phyloP scores from a whole-genome alignment of 2,797 vertebrate species.

The Carduelis carduelis region DNA sequence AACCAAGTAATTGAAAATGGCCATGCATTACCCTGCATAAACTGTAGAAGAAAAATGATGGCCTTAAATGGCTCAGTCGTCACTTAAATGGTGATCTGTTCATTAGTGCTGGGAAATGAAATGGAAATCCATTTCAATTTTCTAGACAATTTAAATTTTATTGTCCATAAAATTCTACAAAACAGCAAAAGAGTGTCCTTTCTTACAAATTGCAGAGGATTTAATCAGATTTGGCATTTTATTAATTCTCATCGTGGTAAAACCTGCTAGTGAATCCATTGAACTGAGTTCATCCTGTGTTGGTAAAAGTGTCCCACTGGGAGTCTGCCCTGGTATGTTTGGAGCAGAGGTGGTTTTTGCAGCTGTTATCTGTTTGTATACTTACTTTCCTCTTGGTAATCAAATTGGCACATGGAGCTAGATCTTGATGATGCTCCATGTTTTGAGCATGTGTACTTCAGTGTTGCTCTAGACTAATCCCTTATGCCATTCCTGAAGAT shows the following conservation, averaged over 20 bases:
- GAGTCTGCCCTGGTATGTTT: background rate
- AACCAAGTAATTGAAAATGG: slow-evolving; percentile 66
- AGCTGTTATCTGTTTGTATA: background rate
- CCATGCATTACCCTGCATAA: slow-evolving; percentile 55
- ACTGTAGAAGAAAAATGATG: slow-evolving; percentile 57
- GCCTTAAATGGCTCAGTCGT: slow-evolving; percentile 35
- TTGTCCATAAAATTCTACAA: slow-evolving; percentile 58
- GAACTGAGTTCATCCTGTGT: background rate
- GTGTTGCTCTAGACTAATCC: background rate
- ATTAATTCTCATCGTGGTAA: background rate
- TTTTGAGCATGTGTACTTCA: background rate
- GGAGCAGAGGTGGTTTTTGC: background rate
- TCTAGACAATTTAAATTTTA: slow-evolving; percentile 65
- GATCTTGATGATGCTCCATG: background rate
- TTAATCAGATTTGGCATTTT: slow-evolving; percentile 30
- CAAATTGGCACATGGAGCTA: background rate
- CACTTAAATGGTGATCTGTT: slow-evolving; percentile 66
- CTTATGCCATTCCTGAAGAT: background rate
- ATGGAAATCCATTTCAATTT: slow-evolving; percentile 69
- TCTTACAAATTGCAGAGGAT: slow-evolving; percentile 9
- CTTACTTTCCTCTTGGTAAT: background rate
- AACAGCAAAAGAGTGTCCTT: slow-evolving; percentile 18
- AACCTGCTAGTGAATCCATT: background rate
- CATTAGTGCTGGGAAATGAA: slow-evolving; percentile 67
- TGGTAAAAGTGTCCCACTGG: background rate